Evolutionary conservation across 30 jellyfish, hydroid and myxozoan genomes (phyloP), one percentile per base, ranked within the genome.

Genomic region (Mastigias papua): DNA sequence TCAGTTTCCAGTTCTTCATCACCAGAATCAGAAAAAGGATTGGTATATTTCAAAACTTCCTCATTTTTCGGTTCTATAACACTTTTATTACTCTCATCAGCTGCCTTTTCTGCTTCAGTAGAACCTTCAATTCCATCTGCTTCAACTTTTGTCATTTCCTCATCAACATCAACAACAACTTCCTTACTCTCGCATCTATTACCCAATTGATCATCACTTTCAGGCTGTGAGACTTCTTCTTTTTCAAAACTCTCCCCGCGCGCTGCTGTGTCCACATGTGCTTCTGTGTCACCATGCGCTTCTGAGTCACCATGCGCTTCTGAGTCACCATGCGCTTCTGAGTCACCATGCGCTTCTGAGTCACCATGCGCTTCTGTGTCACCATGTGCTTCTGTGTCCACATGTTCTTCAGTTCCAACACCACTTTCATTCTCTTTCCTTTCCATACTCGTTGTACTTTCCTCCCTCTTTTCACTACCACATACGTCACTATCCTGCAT

Each of bases 1-100:
- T 57, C 22, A 5, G 32, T 84, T 19, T 42, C 94, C 3, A 87
- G 32, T 17, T 60, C 48, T 48, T 90, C 97, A 7, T 90, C 97
- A 61, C 75, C 91, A 15, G 97, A 81, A 17, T 71, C 84, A 25
- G 72, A 88, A 75, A 90, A 90, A 20, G 97, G 97, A 57, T 90
- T 90, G 35, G 76, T 86, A 30, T 89, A 78, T 71, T 89, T 83
- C 84, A 85, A 73, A 25, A 85, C 94, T 48, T 62, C 73, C 69
- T 29, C 23, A 37, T 35, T 34, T 33, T 60, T 62, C 80, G 8
- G 51, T 15, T 51, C 88, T 23, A 32, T 81, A 4, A 50, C 81
- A 4, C 16, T 42, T 15, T 27, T 23, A 48, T 73, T 70, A 22
- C 71, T 73, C 9, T 22, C 69, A 31, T 73, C 6, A 21, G 69